A percentile compares a stretch with the other conserved stretches of the same genome.
Evolutionary conservation across 2,888 invertebrate genomes (phyloP).

Genomic region (Drosophila bunnanda): DNA sequence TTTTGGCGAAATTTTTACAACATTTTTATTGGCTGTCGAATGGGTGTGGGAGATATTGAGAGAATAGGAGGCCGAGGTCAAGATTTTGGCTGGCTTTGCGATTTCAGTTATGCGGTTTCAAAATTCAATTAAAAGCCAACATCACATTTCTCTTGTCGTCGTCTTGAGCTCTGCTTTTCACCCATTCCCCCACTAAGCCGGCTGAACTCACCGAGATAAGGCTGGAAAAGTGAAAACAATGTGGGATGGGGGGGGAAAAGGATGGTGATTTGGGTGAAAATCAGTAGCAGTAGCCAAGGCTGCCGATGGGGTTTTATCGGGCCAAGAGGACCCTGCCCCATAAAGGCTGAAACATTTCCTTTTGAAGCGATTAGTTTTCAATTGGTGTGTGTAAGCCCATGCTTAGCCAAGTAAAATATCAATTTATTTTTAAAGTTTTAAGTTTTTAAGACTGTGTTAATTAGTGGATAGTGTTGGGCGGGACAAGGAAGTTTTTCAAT

Average conservation of each 20-base stretch:
- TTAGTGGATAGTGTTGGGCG: neutral
- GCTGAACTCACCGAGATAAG: constrained; percentile 58
- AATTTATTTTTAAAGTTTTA: neutral
- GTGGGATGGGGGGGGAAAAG: neutral
- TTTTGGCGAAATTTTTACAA: constrained; percentile 64
- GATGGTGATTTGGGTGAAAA: constrained; percentile 17
- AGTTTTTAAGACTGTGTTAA: neutral
- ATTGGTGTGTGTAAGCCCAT: neutral
- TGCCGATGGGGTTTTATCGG: constrained; percentile 7
- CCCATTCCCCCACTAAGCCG: constrained; percentile 14
- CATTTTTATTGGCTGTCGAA: constrained; percentile 80
- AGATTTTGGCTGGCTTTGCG: constrained; percentile 76
- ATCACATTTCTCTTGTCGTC: constrained; percentile 64
- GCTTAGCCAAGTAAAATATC: constrained; percentile 7
- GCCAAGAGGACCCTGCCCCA: neutral
- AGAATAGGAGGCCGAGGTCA: constrained; percentile 36
- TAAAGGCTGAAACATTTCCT: constrained; percentile 8
- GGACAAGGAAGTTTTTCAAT: neutral
- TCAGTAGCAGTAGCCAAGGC: neutral
- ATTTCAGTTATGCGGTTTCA: constrained; percentile 77
- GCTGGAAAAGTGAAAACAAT: constrained; percentile 29
- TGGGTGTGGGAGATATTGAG: constrained; percentile 28
- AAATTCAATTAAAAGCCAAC: constrained; percentile 79
- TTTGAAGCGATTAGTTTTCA: constrained; percentile 20
- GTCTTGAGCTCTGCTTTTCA: constrained; percentile 5